Percentiles rank a stretch among this genome's conserved stretches.
Evolutionary conservation across 2,888 invertebrate species (phyloP).

Genomic region (Drosophila parthenogenetica): DNA sequence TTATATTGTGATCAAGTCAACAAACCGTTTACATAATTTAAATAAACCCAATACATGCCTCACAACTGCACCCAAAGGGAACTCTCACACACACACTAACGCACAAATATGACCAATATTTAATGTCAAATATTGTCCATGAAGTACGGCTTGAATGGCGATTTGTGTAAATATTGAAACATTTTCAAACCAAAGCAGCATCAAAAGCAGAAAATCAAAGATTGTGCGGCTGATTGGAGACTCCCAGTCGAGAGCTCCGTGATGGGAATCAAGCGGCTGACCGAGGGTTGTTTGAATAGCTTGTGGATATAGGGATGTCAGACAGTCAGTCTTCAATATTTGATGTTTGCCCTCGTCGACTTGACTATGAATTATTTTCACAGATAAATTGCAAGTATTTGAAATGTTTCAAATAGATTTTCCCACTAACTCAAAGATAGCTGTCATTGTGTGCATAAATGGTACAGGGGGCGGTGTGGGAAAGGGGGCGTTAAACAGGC

Average conservation of each 20-base stretch:
- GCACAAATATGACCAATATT: slow-evolving; percentile 60
- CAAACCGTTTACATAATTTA: slow-evolving; percentile 11
- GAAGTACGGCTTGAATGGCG: slow-evolving; percentile 68
- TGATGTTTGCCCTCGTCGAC: slow-evolving; percentile 45
- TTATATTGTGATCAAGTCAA: slow-evolving; percentile 34
- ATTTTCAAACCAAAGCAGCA: slow-evolving; percentile 41
- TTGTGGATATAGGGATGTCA: slow-evolving; percentile 19
- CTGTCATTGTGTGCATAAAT: slow-evolving; percentile 42
- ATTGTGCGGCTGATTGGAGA: slow-evolving; percentile 74
- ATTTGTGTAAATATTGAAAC: slow-evolving; percentile 80
- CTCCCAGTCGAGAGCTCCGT: slow-evolving; percentile 1
- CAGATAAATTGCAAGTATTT: slow-evolving; percentile 40
- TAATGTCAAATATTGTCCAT: slow-evolving; percentile 57
- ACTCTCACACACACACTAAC: neutral
- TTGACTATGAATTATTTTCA: slow-evolving; percentile 53
- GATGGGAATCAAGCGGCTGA: slow-evolving; percentile 15
- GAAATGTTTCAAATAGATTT: slow-evolving; percentile 47
- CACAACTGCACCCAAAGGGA: slow-evolving; percentile 18
- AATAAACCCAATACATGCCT: slow-evolving; percentile 25
- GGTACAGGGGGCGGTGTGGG: neutral
- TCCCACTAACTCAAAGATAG: slow-evolving; percentile 52
- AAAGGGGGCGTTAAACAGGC: slow-evolving; percentile 12
- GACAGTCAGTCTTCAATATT: slow-evolving; percentile 32
- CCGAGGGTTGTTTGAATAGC: slow-evolving; percentile 56
- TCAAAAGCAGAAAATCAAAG: slow-evolving; percentile 61